These are phyloP conservation scores for Miniopterus natalensis DNA, from an alignment of 2,113 vertebrate species.

Conservation along the genomic window DNA sequence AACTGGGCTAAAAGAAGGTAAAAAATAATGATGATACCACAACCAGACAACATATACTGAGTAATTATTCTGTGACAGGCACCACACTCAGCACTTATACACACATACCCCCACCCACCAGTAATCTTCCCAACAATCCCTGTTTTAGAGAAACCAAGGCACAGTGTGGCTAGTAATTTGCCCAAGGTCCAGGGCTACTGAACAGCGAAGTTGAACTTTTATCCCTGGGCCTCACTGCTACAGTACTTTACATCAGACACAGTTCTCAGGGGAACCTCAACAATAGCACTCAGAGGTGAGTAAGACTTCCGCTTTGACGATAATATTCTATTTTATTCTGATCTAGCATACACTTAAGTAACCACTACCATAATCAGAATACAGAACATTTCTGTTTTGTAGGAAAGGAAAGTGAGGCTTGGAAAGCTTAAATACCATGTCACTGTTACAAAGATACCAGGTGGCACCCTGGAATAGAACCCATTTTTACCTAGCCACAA, in stretches of 20 bases:
- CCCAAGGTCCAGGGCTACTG: not conserved
- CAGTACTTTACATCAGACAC: accelerated
- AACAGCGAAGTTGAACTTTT: too few species aligned
- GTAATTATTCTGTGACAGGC: not conserved
- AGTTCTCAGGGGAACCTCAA: not conserved
- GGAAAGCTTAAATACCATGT: not conserved
- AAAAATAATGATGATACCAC: not conserved
- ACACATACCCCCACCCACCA: too few species aligned
- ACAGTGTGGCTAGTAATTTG: not conserved
- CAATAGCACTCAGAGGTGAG: not conserved
- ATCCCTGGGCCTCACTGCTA: not conserved
- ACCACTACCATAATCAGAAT: not conserved
- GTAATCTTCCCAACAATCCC: not conserved
- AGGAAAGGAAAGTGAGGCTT: not conserved
- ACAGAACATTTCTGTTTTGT: not conserved
- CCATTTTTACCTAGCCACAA: not conserved
- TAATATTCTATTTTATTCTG: not conserved
- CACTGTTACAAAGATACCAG: not conserved
- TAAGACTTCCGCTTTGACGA: not conserved
- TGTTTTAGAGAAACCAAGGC: not conserved
- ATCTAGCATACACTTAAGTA: too few species aligned
- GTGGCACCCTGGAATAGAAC: too few species aligned
- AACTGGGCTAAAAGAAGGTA: not conserved
- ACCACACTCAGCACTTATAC: not conserved
- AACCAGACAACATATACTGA: too few species aligned